phyloP scores from a whole-genome alignment of 1,140 invertebrate species.

The Calephelis virginiensis region DNA sequence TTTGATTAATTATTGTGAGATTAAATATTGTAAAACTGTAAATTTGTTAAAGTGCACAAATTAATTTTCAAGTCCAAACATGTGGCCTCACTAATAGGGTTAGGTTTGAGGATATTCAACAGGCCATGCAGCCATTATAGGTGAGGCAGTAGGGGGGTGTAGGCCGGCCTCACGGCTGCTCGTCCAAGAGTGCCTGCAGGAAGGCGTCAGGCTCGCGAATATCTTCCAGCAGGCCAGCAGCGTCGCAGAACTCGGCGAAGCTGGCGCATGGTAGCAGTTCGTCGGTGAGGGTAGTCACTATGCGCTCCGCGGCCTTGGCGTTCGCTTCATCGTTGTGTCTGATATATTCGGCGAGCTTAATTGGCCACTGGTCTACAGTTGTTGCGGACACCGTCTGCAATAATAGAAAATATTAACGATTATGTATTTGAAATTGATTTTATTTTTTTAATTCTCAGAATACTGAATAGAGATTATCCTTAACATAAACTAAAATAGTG shows the following conservation, averaged over 20 bases:
- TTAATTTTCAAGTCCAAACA: background rate
- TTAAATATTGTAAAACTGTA: conserved; percentile 5
- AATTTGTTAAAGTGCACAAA: conserved; percentile 20
- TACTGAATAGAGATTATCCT: too few species aligned
- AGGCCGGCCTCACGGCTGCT: conserved; percentile 54
- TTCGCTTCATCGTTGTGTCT: conserved; percentile 95
- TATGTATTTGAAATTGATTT: too few species aligned
- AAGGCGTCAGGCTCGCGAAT: conserved; percentile 61
- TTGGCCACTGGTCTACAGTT: conserved; percentile 91
- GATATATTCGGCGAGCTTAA: conserved; percentile 94
- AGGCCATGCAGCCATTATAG: conserved; percentile 54
- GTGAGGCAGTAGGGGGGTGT: conserved; percentile 50
- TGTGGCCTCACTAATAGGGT: background rate
- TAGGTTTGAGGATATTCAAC: conserved; percentile 27
- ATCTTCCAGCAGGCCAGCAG: conserved; percentile 80
- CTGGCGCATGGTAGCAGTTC: conserved; percentile 94
- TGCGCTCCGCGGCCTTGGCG: conserved; percentile 91
- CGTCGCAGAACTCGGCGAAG: conserved; percentile 94
- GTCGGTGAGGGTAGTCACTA: conserved; percentile 90
- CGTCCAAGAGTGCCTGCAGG: conserved; percentile 46
- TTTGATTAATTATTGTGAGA: background rate
- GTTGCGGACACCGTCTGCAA: conserved; percentile 85
- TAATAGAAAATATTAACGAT: background rate
- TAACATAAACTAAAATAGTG: too few species aligned
- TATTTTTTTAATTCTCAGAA: too few species aligned